Base-by-base conservation (phyloP, 2,888 invertebrate genomes). In the Steinernema scapterisci region DNA sequence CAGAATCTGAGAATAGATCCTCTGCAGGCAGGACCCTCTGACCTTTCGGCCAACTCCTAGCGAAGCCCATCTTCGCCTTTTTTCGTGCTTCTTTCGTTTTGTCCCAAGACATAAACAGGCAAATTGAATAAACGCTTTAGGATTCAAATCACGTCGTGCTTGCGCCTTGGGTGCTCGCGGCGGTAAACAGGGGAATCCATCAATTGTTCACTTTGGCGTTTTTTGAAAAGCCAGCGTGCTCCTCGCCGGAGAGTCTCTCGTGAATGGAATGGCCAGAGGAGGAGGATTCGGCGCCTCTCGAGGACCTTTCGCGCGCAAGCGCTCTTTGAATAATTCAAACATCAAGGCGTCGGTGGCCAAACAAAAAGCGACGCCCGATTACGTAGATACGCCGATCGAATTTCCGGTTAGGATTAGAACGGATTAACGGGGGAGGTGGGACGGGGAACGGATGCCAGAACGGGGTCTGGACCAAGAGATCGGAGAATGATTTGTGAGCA, bases 311-410 rank as follows among this genome's bases (percentile, higher is more conserved):
- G 25, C 63, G 31, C 13, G 52, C 52, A 11, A 19, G 11, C 11
- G 16, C 63, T 21, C 63, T 6, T 16, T 63, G 63, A 63, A 63
- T 63, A n/a, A 63, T 63, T 63, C 63, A 27, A 63, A 63, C 63
- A 63, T 63, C 31, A 63, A 31, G 27, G 63, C 63, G 63, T 63
- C 63, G 63, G 63, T 63, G 63, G 63, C 63, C 63, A 63, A 63
- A 63, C 63, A 16, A 25, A 63, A 63, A 63, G 16, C 27, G 63
- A 63, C 54, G 31, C 63, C 38, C 38, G 38, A 38, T 25, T 25
- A 63, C 63, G 31, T 11, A 25, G 21, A 27, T 63, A 31, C 13
- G 63, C 31, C 1, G 63, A 63, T 63, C 63, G 63, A 31, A 63
- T 63, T 63, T 31, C 63, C 63, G 63, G 25, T 23, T 38, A 6